Evolutionary conservation across 2,797 vertebrate genomes (phyloP), one percentile per base, ranked within the genome.

Genomic region (Thripadectes ignobilis): DNA sequence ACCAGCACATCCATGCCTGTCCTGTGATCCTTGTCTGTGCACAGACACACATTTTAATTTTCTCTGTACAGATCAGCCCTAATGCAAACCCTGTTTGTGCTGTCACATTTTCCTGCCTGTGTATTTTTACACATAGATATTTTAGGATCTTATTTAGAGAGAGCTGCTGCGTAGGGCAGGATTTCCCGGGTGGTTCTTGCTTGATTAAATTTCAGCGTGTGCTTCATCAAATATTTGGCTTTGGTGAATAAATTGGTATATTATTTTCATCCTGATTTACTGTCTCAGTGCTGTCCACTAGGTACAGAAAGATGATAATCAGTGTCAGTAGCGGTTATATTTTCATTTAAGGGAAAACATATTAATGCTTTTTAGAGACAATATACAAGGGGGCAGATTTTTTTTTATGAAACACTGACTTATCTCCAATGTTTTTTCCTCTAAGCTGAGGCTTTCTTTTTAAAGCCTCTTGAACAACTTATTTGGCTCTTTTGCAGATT

Each of bases 221-320:
- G 91, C 94, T 96, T 97, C 13, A 17, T 98, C 96, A 97, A 97
- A 97, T 97, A 97, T 97, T 98, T 97, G 96, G 73, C 93, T 97
- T 97, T 92, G 95, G 94, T 81, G 94, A 95, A 85, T 96, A 96
- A 96, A 91, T 96, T 93, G 95, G 93, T 96, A 61, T 96, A 92
- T 95, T 95, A 92, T 95, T 92, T 97, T 97, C 92, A 93, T 96
- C 91, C 86, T 97, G 97, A 97, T 96, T 95, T 97, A 95, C 93
- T 97, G 95, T 97, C 97, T 97, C 93, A 62, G 65, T 85, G 77
- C 93, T 96, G 96, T 97, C 97, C 89, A 93, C 90, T 96, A 55
- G 55, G 84, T 87, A 92, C 77, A 92, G 95, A 94, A 92, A 96
- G 89, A 91, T 95, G 97, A 97, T 97, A 96, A 96, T 97, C 95